Percentiles rank a stretch among this genome's conserved stretches.
These are phyloP conservation scores for Drosophila pegasa DNA, from an alignment of 2,888 invertebrate species.

Conservation along the genomic window DNA sequence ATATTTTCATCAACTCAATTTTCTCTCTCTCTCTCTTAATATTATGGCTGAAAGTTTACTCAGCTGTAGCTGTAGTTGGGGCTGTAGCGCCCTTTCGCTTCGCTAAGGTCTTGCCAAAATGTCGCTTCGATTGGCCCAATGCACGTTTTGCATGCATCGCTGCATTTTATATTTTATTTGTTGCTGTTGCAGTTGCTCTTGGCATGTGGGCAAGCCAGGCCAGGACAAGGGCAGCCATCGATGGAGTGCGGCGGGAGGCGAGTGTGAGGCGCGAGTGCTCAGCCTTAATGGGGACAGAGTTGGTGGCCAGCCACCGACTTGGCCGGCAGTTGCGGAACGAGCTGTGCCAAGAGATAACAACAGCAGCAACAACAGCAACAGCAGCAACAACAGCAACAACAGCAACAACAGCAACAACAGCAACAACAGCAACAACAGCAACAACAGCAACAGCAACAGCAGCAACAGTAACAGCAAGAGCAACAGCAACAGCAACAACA, in stretches of 20 bases:
- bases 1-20: not conserved
- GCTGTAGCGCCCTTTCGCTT: constrained; percentile 22
- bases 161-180: constrained; percentile 51
- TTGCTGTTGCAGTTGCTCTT: constrained; percentile 44
- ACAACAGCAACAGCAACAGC: constrained; percentile 16
- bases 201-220: constrained; percentile 57
- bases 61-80: not conserved
- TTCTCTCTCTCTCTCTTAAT: too few species aligned
- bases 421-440: constrained; percentile 22
- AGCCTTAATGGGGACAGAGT: constrained; percentile 46
- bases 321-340: constrained; percentile 27
- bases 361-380: constrained; percentile 12
- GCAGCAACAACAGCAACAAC: constrained; percentile 21
- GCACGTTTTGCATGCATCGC: constrained; percentile 63
- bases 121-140: constrained; percentile 35
- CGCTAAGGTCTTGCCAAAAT: constrained; percentile 40
- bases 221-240: constrained; percentile 62
- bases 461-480: constrained; percentile 21
- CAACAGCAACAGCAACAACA: too few species aligned
- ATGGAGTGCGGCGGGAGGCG: constrained; percentile 36
- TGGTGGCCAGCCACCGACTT: constrained; percentile 29
- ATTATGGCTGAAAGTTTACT: not conserved
- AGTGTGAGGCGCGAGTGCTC: not conserved
- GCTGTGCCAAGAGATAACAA: constrained; percentile 47
- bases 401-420: constrained; percentile 22